Evolutionary conservation across 53 echinoderm and acorn worm genomes (phyloP), one percentile per base, ranked within the genome.

Genomic region (Stichopus horrens): DNA sequence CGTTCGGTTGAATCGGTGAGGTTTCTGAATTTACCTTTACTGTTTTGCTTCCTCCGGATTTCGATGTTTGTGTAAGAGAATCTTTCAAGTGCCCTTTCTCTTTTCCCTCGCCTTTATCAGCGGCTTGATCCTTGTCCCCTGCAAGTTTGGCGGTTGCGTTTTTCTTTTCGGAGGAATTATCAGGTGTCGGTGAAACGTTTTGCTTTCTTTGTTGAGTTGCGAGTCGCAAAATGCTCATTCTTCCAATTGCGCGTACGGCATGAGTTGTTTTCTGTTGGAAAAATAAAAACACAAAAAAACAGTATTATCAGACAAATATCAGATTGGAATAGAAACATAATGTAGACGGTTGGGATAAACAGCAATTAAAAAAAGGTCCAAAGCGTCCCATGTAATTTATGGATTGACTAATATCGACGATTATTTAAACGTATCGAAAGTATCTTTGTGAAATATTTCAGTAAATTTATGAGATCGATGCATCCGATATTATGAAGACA

Each of bases 201-300:
- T 57, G 52, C n/a, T 91, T 93, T 58, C 86, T 90, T n/a, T 88
- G 92, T 57, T 87, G 88, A 74, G 90, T 93, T 37, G 92, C 91
- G 54, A 95, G 88, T 54, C 90, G 91, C 66, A 97, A 91, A 37
- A 94, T 93, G 73, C 90, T 93, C 98, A 97, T 94, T 60, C 98
- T 95, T 59, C 95, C 95, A 58, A 97, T 97, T 68, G 98, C 98
- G 85, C 98, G 92, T 18, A 97, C 95, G 65, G 98, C 98, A 76
- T 93, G 94, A 13, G 95, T 93, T 65, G 98, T 97, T 94, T 93
- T 97, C 98, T 97, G 90, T 5, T 86, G 76, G 55, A 59, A 86
- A 82, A 67, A 79, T 10, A 14, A 90, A 68, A 65, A 89, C 18
- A 90, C 68, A 56, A 76, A 66, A 18, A 91, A 51, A 88, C 9